Conservation (phyloP, 2,797 vertebrate genomes). For the Cuniculus paca region DNA sequence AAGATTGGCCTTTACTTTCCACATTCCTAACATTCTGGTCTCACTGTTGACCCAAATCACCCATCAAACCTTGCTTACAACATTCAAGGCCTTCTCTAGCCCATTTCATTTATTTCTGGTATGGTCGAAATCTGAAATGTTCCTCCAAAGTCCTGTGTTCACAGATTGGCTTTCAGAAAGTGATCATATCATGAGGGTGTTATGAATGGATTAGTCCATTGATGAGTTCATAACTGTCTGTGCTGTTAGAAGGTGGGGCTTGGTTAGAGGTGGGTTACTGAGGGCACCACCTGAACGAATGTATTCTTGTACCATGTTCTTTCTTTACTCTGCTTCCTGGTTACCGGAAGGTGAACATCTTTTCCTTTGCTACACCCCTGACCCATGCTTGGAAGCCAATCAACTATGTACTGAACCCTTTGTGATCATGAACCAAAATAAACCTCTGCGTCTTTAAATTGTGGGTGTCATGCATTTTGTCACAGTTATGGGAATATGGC, state of each 20-base stretch:
- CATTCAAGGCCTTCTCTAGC: neutral
- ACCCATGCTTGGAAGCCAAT: neutral
- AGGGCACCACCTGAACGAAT: neutral
- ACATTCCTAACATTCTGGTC: neutral
- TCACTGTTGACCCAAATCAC: neutral
- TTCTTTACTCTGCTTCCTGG: neutral
- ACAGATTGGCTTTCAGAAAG: neutral
- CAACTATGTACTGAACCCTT: neutral
- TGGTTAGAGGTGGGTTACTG: neutral
- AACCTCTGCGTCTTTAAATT: neutral
- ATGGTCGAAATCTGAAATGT: neutral
- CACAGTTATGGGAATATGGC: neutral
- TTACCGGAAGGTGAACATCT: neutral
- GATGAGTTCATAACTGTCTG: neutral
- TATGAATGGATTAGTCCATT: neutral
- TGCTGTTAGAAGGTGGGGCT: neutral
- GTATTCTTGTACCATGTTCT: neutral
- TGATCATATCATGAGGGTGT: neutral
- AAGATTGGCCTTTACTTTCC: neutral
- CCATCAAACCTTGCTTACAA: neutral
- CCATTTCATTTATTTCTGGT: neutral
- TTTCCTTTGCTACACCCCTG: neutral
- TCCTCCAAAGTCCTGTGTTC: neutral
- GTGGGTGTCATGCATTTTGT: neutral
- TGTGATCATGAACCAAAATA: neutral